phyloP scores from a whole-genome alignment of 2,113 vertebrate species.

The Nymphicus hollandicus region DNA sequence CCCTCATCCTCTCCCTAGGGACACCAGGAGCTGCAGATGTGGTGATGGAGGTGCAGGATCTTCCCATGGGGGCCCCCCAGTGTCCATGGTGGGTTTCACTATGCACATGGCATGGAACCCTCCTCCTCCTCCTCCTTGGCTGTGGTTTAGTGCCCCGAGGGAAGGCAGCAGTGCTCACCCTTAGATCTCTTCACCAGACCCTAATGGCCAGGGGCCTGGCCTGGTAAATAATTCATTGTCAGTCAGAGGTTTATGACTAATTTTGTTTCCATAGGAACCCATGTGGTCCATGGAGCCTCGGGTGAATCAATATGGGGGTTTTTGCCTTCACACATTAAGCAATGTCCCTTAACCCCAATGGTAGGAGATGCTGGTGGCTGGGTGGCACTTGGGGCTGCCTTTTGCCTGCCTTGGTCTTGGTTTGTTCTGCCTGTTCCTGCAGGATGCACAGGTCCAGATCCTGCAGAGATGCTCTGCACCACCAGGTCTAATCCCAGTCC shows the following conservation, averaged over 20 bases:
- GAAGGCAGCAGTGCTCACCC: constrained; percentile 15
- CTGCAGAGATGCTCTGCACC: background rate
- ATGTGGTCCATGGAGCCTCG: constrained; percentile 56
- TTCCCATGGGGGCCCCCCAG: rapidly evolving
- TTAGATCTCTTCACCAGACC: constrained; percentile 50
- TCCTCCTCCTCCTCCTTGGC: background rate
- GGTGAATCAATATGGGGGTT: constrained; percentile 55
- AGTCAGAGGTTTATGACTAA: constrained; percentile 55
- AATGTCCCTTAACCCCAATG: background rate
- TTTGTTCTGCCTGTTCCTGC: background rate
- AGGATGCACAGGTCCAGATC: background rate
- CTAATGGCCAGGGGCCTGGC: constrained; percentile 47
- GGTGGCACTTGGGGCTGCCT: background rate
- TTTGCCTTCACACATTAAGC: background rate
- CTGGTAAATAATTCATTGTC: constrained; percentile 63
- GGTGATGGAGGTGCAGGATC: background rate
- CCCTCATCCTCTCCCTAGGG: background rate
- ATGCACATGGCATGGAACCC: rapidly evolving
- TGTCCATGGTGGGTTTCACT: background rate
- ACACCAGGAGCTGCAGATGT: background rate
- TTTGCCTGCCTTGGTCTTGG: background rate
- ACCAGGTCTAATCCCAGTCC: background rate
- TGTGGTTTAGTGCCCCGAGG: background rate
- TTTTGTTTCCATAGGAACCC: constrained; percentile 76
- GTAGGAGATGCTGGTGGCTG: background rate